A percentile compares a stretch with the other conserved stretches of the same genome.
These are phyloP conservation scores for Drosophila eohydei DNA, from an alignment of 2,888 invertebrate species.

Conservation along the genomic window DNA sequence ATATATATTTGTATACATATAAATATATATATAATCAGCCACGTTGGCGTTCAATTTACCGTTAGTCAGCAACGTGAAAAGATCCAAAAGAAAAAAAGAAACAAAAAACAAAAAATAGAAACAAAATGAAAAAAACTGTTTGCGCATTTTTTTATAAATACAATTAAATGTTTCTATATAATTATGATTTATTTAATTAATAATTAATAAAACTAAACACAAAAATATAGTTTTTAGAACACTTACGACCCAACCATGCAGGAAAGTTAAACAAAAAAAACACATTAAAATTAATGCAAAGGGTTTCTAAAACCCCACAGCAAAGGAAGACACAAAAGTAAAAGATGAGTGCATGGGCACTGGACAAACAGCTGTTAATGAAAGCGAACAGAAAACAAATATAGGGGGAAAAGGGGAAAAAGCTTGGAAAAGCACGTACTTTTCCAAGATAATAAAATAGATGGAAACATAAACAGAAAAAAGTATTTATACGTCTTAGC, in stretches of 20 bases:
- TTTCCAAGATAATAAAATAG: constrained; percentile 36
- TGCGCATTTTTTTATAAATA: constrained; percentile 66
- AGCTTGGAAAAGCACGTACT: constrained; percentile 32
- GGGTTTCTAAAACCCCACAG: constrained; percentile 57
- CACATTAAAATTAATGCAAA: constrained; percentile 31
- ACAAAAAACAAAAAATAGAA: constrained; percentile 35
- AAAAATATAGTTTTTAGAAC: constrained; percentile 65
- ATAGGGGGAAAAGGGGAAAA: constrained; percentile 7
- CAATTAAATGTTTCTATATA: constrained; percentile 57
- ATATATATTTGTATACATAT: background rate
- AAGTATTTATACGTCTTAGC: constrained; percentile 77
- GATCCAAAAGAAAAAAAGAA: constrained; percentile 15
- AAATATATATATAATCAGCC: constrained; percentile 19
- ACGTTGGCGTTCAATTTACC: constrained; percentile 63
- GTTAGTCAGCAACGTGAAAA: constrained; percentile 53
- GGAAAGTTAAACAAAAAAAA: constrained; percentile 55
- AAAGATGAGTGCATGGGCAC: constrained; percentile 29
- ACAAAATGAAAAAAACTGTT: constrained; percentile 36
- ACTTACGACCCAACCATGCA: constrained; percentile 58
- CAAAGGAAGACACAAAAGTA: constrained; percentile 6
- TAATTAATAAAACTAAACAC: constrained; percentile 62
- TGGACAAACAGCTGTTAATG: constrained; percentile 47
- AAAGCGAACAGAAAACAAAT: constrained; percentile 9
- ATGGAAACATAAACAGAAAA: constrained; percentile 51
- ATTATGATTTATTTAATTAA: constrained; percentile 69